phyloP scores from a whole-genome alignment of 2,797 vertebrate species.

The Mionectes olivaceus region DNA sequence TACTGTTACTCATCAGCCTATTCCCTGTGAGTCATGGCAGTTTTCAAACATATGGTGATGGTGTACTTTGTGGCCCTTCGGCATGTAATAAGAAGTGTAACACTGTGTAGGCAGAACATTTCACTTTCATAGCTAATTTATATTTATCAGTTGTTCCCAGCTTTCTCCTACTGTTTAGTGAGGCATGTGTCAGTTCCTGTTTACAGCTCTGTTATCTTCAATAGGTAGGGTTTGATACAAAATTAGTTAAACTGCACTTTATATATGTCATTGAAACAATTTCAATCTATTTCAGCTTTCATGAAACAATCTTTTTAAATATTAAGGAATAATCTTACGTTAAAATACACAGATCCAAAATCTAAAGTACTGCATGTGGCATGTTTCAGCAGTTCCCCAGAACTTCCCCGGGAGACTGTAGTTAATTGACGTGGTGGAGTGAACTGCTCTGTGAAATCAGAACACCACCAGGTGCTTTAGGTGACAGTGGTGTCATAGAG shows the following conservation, averaged over 20 bases:
- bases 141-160: not conserved
- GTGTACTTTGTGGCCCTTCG: conserved; percentile 4
- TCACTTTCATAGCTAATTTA: conserved; percentile 26
- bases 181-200: not conserved
- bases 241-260: not conserved
- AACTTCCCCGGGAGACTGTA: not conserved
- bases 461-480: not conserved
- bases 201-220: not conserved
- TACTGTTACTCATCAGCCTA: not conserved
- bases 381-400: not conserved
- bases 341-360: not conserved
- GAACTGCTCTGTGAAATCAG: not conserved
- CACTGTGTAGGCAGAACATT: conserved; percentile 28
- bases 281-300: not conserved
- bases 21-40: not conserved
- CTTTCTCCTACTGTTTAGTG: not conserved
- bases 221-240: not conserved
- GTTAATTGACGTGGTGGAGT: not conserved
- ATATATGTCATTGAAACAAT: not conserved
- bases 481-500: not conserved
- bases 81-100: not conserved
- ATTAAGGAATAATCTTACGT: not conserved
- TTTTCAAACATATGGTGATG: conserved; percentile 17
- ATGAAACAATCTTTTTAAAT: not conserved
- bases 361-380: not conserved